Evolutionary conservation across 2,113 vertebrate species (phyloP).

Genomic region (Nettapus auritus): DNA sequence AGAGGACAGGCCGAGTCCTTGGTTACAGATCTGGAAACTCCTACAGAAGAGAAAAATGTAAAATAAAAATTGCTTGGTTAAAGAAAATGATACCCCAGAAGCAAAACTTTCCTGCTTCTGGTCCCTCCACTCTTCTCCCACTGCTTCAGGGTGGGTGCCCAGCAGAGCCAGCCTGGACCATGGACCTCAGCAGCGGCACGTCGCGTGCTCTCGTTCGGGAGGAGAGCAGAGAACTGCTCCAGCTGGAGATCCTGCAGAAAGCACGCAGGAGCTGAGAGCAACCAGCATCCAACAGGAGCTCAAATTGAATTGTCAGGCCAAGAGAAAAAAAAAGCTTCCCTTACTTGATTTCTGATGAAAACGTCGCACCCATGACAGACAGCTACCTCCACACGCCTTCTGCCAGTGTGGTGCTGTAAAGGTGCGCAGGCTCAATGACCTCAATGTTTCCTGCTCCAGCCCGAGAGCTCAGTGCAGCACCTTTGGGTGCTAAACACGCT

Average conservation of each 20-base stretch:
- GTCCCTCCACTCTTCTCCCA: neutral
- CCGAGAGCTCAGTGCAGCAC: neutral
- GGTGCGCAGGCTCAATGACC: neutral
- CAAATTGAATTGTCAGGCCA: neutral
- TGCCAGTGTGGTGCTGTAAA: neutral
- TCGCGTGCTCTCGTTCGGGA: neutral
- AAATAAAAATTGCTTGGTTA: neutral
- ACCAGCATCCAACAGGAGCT: neutral
- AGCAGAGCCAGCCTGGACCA: neutral
- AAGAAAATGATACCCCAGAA: neutral
- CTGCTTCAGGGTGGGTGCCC: neutral
- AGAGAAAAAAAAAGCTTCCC: neutral
- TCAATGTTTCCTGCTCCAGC: neutral
- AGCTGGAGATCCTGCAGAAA: neutral
- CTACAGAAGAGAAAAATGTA: neutral
- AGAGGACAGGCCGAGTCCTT: neutral
- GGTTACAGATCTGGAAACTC: neutral
- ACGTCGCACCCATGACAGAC: neutral
- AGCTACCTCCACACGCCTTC: neutral
- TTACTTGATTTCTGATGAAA: neutral
- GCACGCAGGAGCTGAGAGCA: neutral
- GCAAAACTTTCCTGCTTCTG: neutral
- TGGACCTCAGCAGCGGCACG: too few species aligned
- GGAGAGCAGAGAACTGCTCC: neutral
- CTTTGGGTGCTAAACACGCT: rapidly evolving